These are phyloP conservation scores for Camponotus vicinus DNA, from an alignment of 1,140 invertebrate species.

Conservation along the genomic window DNA sequence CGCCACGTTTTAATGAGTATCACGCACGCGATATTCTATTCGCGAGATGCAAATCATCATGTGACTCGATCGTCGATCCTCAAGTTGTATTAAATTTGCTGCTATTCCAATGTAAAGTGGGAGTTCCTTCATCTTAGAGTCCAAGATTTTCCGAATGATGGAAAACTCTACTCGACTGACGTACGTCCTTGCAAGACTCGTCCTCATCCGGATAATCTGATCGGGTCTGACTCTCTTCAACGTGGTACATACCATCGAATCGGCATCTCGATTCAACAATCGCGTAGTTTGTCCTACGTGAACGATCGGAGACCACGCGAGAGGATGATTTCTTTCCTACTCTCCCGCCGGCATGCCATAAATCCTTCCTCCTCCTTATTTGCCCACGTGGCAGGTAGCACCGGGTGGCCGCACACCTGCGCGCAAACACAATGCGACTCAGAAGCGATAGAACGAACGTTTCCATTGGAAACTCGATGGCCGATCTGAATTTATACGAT, in stretches of 20 bases:
- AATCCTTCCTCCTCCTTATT: constrained; percentile 36
- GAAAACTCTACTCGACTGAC: background rate
- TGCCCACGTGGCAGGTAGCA: constrained; percentile 40
- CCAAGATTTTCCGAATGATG: background rate
- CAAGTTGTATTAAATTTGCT: background rate
- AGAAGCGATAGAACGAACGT: background rate
- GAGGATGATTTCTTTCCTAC: constrained; percentile 16
- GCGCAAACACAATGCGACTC: background rate
- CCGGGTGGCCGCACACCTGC: constrained; percentile 20
- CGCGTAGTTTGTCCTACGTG: constrained; percentile 22
- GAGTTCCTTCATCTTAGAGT: background rate
- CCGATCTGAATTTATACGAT: background rate
- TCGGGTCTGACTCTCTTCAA: background rate
- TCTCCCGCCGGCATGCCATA: constrained; percentile 6
- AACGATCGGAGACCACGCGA: background rate
- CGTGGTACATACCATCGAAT: background rate
- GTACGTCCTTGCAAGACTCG: constrained; percentile 14
- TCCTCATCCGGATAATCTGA: constrained; percentile 4
- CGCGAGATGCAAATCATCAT: constrained; percentile 29
- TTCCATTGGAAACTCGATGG: constrained; percentile 41
- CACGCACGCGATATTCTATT: constrained; percentile 68
- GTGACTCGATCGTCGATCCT: background rate
- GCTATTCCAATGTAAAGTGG: too few species aligned
- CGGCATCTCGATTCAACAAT: constrained; percentile 30
- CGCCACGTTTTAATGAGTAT: constrained; percentile 73